These are phyloP conservation scores for Opisthograptis luteolata DNA, from an alignment of 2,888 invertebrate genomes.

Conservation along the genomic window DNA sequence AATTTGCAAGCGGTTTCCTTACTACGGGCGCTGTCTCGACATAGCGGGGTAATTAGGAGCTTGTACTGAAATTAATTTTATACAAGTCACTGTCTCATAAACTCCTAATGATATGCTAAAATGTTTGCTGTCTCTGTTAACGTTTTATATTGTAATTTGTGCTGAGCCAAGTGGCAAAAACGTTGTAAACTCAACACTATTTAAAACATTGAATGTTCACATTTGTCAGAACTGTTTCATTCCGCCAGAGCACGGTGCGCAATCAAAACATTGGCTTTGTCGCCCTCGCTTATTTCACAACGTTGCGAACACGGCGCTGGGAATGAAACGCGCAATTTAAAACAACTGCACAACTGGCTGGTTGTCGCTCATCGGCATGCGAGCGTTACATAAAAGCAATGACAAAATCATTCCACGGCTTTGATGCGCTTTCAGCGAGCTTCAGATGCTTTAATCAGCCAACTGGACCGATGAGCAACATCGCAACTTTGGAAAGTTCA, in stretches of 20 bases:
- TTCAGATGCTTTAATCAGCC: slow-evolving; percentile 9
- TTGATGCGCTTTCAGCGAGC: slow-evolving; percentile 2
- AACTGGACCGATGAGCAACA: neutral
- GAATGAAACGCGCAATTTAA: neutral
- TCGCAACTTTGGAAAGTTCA: neutral
- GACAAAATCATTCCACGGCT: neutral
- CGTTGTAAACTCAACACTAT: no score
- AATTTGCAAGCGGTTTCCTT: neutral
- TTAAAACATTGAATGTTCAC: no score
- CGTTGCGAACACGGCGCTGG: neutral
- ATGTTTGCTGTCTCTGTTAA: no score
- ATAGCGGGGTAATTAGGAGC: no score
- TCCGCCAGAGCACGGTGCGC: neutral
- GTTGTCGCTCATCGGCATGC: neutral
- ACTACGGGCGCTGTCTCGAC: neutral
- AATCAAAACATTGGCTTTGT: slow-evolving; percentile 8
- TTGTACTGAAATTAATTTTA: no score
- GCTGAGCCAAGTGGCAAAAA: no score
- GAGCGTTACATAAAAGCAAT: neutral
- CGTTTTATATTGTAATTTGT: no score
- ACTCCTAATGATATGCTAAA: no score
- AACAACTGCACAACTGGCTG: neutral
- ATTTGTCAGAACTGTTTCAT: no score
- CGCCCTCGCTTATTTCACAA: neutral
- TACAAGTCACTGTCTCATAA: no score